Evolutionary conservation across 1,140 invertebrate species (phyloP).

Genomic region (Drosophila nasuta): DNA sequence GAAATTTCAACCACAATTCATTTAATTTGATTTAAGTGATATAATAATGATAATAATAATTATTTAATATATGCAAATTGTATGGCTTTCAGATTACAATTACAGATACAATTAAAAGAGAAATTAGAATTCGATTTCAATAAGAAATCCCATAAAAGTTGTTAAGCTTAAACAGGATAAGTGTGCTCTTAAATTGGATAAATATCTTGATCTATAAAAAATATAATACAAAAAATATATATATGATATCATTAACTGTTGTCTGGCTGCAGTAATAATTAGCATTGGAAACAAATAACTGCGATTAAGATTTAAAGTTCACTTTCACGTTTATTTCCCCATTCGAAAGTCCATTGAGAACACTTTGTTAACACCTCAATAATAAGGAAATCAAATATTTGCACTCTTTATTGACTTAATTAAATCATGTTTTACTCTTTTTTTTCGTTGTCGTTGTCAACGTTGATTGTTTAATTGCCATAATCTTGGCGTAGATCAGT

Average conservation of each 20-base stretch:
- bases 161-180: not conserved
- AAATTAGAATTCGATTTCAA: too few relatives aligned
- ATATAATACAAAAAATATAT: not conserved
- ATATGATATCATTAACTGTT: not conserved
- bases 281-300: not conserved
- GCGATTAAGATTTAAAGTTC: slow-evolving; percentile 12
- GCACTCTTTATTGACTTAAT: slow-evolving; percentile 6
- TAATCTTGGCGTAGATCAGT: slow-evolving; percentile 28
- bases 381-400: slow-evolving; percentile 6
- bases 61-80: too few relatives aligned
- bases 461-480: not conserved
- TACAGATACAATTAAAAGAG: too few relatives aligned
- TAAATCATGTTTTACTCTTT: slow-evolving; percentile 3
- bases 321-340: slow-evolving; percentile 7
- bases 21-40: too few relatives aligned
- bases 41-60: too few relatives aligned
- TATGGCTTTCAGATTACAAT: too few relatives aligned
- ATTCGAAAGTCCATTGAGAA: slow-evolving; percentile 5
- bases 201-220: not conserved
- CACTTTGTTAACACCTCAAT: slow-evolving; percentile 17
- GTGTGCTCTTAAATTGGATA: not conserved
- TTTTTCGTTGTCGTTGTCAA: not conserved
- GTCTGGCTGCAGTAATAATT: slow-evolving; percentile 2
- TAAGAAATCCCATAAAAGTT: too few relatives aligned
- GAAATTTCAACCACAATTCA: too few relatives aligned